phyloP scores from a whole-genome alignment of 2,113 vertebrate species.

The Rhinolophus sinicus region DNA sequence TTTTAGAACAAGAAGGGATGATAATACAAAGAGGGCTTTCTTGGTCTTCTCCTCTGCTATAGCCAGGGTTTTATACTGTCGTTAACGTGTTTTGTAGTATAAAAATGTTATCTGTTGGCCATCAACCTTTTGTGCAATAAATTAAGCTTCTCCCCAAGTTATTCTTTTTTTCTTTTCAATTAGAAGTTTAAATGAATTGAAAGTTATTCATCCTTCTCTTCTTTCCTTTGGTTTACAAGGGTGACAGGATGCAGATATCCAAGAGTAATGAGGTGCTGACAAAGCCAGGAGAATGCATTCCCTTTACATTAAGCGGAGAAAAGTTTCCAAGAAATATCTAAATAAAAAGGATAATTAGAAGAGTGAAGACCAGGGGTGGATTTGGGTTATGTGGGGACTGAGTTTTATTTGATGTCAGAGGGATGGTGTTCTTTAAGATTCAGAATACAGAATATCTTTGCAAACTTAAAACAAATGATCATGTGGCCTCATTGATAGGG shows the following conservation, averaged over 20 bases:
- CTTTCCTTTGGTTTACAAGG: background rate
- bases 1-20: background rate
- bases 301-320: background rate
- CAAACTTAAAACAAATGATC: background rate
- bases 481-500: background rate
- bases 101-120: background rate
- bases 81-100: background rate
- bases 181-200: background rate
- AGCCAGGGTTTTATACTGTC: background rate
- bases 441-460: background rate
- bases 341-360: background rate
- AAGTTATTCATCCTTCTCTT: background rate
- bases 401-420: background rate
- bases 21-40: background rate
- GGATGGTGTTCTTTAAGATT: background rate
- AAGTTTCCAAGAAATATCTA: background rate
- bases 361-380: background rate
- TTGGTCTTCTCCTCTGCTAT: background rate
- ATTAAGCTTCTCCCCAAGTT: background rate
- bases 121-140: conserved; percentile 18
- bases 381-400: background rate
- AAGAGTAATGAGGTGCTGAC: background rate
- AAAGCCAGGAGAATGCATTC: background rate
- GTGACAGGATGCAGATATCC: background rate
- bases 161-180: background rate